phyloP scores from a whole-genome alignment of 2,797 vertebrate genomes.

The Aeoliscus strigatus region DNA sequence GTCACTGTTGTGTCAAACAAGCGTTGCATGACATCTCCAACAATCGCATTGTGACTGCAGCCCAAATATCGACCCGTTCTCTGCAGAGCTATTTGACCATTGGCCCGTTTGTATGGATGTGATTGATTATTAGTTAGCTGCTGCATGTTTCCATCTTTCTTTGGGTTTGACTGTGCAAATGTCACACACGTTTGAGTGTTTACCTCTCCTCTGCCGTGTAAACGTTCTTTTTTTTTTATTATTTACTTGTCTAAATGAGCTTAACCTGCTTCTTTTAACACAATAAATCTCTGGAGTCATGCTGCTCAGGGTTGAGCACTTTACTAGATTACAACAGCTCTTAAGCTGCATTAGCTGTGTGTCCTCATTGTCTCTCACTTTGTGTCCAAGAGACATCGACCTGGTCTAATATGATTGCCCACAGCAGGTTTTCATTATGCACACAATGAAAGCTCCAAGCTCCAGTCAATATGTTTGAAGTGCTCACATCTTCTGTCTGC shows the following conservation, averaged over 20 bases:
- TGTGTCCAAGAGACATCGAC: slow-evolving; percentile 48
- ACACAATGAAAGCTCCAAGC: too few relatives aligned
- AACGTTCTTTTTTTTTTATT: slow-evolving; percentile 1
- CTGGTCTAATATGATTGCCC: slow-evolving; percentile 25
- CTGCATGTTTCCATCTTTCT: slow-evolving; percentile 2
- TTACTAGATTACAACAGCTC: slow-evolving; percentile 44
- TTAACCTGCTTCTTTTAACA: slow-evolving; percentile 34
- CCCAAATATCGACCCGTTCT: slow-evolving; percentile 32
- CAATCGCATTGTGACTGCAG: slow-evolving; percentile 16
- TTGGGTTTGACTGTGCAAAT: background rate
- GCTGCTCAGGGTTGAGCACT: slow-evolving; percentile 29
- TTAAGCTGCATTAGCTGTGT: slow-evolving; percentile 37
- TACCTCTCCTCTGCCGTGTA: too few relatives aligned
- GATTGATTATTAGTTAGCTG: slow-evolving; percentile 25
- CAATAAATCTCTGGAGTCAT: slow-evolving; percentile 11
- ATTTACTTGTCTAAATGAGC: slow-evolving; percentile 1
- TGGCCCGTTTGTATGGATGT: slow-evolving; percentile 35
- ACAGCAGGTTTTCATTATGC: slow-evolving; percentile 6
- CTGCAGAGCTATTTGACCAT: slow-evolving; percentile 37
- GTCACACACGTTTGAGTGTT: background rate
- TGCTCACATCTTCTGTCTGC: too few relatives aligned
- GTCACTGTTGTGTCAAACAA: slow-evolving; percentile 36
- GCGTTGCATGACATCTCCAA: slow-evolving; percentile 36
- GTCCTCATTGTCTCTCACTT: slow-evolving; percentile 64
- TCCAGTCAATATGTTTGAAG: too few relatives aligned